phyloP scores from a whole-genome alignment of 2,797 vertebrate genomes.

The Hafferia zeledoni region DNA sequence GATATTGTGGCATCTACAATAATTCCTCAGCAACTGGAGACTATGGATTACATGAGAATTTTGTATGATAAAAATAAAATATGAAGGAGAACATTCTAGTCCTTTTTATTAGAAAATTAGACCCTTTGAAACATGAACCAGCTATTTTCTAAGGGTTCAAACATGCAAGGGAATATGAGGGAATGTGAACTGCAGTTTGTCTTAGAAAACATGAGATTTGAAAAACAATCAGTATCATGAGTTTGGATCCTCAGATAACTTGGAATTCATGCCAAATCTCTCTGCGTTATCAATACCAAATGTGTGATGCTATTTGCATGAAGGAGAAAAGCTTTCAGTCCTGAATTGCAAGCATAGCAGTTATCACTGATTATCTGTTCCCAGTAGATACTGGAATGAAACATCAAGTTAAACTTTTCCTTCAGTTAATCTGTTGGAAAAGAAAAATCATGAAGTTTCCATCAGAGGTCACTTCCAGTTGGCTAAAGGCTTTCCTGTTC shows the following conservation, averaged over 20 bases:
- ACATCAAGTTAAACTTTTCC: slow-evolving; percentile 30
- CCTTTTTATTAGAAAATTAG: not conserved
- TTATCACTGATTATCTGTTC: slow-evolving; percentile 14
- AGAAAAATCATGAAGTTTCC: slow-evolving; percentile 18
- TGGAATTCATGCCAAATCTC: slow-evolving; percentile 24
- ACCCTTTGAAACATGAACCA: not conserved
- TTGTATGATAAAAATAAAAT: not conserved
- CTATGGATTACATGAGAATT: not conserved
- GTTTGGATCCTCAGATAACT: slow-evolving; percentile 29
- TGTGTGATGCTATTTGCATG: slow-evolving; percentile 15
- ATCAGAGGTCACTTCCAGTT: slow-evolving; percentile 47
- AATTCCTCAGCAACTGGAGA: not conserved
- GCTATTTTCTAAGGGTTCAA: not conserved
- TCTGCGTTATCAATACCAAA: slow-evolving; percentile 48
- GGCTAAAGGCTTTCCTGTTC: not conserved
- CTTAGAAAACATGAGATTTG: slow-evolving; percentile 34
- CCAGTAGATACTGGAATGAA: slow-evolving; percentile 24
- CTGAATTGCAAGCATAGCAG: not conserved
- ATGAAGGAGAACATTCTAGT: not conserved
- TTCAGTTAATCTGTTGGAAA: slow-evolving; percentile 49
- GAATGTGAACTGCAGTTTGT: not conserved
- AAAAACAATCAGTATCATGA: slow-evolving; percentile 42
- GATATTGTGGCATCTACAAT: not conserved
- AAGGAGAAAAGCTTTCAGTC: slow-evolving; percentile 1
- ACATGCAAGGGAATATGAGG: not conserved